Conservation (phyloP, 92 coral and sea anemone genomes). For the Parazoanthus darwini region DNA sequence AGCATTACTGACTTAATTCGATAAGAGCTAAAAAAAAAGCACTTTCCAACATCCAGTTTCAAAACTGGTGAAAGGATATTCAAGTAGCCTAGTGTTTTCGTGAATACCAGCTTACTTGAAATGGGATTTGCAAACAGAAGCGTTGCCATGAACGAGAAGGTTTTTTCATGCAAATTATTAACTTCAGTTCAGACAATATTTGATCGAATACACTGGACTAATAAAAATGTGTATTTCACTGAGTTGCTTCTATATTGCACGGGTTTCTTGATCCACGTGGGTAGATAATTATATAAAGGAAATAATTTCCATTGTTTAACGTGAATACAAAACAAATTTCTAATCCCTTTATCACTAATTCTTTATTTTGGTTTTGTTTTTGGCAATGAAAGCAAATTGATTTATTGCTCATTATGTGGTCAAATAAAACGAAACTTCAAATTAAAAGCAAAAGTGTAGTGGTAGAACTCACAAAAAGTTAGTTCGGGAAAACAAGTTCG, state of each 20-base stretch:
- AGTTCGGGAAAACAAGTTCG: background rate
- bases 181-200: constrained; percentile 22
- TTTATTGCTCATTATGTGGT: constrained; percentile 31
- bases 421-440: constrained; percentile 12
- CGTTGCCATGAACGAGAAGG: constrained; percentile 1
- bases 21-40: background rate
- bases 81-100: constrained; percentile 5
- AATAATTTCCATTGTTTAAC: constrained; percentile 27
- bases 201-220: background rate
- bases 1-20: background rate
- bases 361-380: constrained; percentile 21
- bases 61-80: constrained; percentile 6
- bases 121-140: background rate
- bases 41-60: background rate
- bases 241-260: constrained; percentile 29
- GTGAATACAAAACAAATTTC: constrained; percentile 23
- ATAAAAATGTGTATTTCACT: constrained; percentile 1
- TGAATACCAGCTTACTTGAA: background rate
- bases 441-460: background rate
- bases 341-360: constrained; percentile 33
- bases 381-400: constrained; percentile 36
- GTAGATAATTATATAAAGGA: constrained; percentile 4
- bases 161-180: constrained; percentile 37
- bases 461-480: background rate
- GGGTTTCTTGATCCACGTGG: constrained; percentile 18